A percentile compares a stretch with the other conserved stretches of the same genome.
Conservation (phyloP, 2,797 vertebrate species). For the Brotula barbata region DNA sequence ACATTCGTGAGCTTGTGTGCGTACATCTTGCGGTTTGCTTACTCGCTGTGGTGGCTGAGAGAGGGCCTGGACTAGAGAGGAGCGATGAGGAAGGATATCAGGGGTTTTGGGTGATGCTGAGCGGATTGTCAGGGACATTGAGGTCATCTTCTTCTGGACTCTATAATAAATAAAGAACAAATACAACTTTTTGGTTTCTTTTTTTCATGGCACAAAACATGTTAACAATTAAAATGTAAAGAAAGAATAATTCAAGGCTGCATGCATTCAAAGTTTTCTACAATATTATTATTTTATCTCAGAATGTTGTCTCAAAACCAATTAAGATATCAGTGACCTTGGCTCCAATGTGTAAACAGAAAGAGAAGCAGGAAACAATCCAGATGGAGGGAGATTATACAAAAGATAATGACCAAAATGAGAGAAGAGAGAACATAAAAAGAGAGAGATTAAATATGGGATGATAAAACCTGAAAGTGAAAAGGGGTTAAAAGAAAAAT, state of each 20-base stretch:
- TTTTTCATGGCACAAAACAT: no score
- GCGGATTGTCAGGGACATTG: constrained; percentile 94
- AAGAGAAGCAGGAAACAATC: constrained; percentile 40
- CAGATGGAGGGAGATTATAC: constrained; percentile 45
- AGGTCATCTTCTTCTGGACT: constrained; percentile 93
- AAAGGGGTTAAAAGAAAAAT: no score
- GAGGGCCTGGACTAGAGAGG: constrained; percentile 89
- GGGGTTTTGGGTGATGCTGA: constrained; percentile 88
- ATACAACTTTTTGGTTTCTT: constrained; percentile 8
- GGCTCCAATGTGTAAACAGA: constrained; percentile 59
- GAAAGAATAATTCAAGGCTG: no score
- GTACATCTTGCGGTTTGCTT: constrained; percentile 26
- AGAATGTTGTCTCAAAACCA: constrained; percentile 37
- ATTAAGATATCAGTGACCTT: constrained; percentile 60
- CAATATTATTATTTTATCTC: constrained; percentile 46
- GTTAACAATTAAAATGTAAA: no score
- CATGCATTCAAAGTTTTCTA: constrained; percentile 19
- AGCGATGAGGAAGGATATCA: constrained; percentile 78
- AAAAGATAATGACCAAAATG: constrained; percentile 44
- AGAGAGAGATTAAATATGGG: no score
- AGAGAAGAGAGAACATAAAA: no score
- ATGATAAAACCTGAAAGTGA: no score
- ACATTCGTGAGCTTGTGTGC: background rate
- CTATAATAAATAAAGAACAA: constrained; percentile 67
- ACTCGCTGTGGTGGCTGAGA: constrained; percentile 88